Evolutionary conservation across 2,888 invertebrate genomes (phyloP).

Genomic region (Aphodius granarius): DNA sequence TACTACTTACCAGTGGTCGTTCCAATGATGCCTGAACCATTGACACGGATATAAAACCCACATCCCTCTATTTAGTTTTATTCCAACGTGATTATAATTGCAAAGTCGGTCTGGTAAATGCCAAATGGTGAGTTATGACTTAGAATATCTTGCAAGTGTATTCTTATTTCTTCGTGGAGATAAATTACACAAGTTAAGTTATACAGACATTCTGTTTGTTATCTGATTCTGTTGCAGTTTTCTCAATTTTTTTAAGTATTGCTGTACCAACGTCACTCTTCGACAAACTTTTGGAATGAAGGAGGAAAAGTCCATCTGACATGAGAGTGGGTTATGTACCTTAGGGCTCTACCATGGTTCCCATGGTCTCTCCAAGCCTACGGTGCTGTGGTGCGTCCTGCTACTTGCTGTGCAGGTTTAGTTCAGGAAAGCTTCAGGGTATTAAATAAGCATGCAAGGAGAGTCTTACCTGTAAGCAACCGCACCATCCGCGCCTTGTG

Average conservation of each 20-base stretch:
- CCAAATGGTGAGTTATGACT: neutral
- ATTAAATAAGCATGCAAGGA: neutral
- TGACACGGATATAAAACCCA: neutral
- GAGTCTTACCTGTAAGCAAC: conserved; percentile 75
- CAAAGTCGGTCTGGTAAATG: neutral
- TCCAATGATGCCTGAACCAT: neutral
- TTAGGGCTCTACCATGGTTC: neutral
- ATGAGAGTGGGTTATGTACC: neutral
- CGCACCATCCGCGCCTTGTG: conserved; percentile 72
- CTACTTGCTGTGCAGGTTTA: neutral
- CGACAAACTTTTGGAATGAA: neutral
- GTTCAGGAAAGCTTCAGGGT: neutral
- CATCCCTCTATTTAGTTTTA: neutral
- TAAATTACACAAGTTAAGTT: no score
- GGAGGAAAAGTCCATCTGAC: neutral
- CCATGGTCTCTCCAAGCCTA: neutral
- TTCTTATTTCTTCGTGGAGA: no score
- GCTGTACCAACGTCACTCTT: no score
- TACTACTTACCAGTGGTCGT: neutral
- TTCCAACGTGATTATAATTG: neutral
- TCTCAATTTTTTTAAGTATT: no score
- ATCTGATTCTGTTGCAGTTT: no score
- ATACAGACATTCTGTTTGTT: no score
- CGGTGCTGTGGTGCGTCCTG: neutral
- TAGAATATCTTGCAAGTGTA: no score